Conservation (phyloP, 2,113 vertebrate genomes). For the Solea senegalensis region DNA sequence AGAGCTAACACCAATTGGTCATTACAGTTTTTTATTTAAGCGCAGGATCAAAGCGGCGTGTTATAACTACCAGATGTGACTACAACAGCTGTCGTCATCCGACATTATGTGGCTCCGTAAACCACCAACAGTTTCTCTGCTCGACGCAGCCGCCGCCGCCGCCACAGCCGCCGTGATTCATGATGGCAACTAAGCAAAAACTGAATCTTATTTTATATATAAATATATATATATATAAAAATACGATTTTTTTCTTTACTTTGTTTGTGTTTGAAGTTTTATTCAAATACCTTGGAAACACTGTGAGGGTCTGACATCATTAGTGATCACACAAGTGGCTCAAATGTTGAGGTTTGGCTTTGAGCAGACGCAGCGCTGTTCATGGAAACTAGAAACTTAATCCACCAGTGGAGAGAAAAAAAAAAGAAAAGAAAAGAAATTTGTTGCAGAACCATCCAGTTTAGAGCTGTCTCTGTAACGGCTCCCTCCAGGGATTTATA, state of each 20-base stretch:
- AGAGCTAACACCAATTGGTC: conserved; percentile 47
- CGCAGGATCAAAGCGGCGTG: conserved; percentile 56
- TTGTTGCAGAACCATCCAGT: conserved; percentile 21
- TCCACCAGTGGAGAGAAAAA: conserved; percentile 26
- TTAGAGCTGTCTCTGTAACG: conserved; percentile 36
- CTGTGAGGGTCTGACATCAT: conserved; percentile 58
- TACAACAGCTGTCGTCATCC: conserved; percentile 63
- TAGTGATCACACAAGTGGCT: conserved; percentile 41
- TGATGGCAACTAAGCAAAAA: conserved; percentile 29
- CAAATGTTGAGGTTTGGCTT: conserved; percentile 64
- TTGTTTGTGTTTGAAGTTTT: conserved; percentile 34
- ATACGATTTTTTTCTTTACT: conserved; percentile 6
- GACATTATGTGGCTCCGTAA: conserved; percentile 53
- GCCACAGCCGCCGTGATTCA: conserved; percentile 8
- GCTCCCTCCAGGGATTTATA: conserved; percentile 40
- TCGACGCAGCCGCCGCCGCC: neutral
- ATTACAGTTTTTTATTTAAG: conserved; percentile 56
- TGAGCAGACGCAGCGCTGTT: conserved; percentile 38
- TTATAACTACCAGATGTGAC: conserved; percentile 71
- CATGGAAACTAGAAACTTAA: conserved; percentile 69
- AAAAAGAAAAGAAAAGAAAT: conserved; percentile 43
- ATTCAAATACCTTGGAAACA: conserved; percentile 44
- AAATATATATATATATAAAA: neutral
- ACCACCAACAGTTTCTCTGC: conserved; percentile 47
- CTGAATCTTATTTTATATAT: neutral